Conservation (phyloP, 2,888 invertebrate species). For the Julus scanicus region DNA sequence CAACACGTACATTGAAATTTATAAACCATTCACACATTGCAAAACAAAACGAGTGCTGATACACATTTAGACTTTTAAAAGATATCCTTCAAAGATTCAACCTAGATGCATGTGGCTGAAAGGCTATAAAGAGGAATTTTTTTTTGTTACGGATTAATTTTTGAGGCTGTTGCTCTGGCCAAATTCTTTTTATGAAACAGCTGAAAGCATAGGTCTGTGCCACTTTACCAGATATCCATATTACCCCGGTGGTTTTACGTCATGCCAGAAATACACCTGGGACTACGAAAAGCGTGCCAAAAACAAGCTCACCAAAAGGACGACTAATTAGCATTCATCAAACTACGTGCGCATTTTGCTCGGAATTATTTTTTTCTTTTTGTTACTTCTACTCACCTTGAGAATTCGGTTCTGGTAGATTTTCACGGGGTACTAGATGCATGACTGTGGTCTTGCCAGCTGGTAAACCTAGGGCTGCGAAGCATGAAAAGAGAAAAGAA, state of each 20-base stretch:
- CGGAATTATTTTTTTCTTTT: background rate
- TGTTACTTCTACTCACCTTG: conserved; percentile 76
- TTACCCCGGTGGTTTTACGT: conserved; percentile 33
- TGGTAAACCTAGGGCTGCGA: conserved; percentile 94
- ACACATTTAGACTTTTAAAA: background rate
- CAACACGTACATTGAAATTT: no score
- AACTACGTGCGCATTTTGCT: background rate
- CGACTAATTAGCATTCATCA: conserved; percentile 43
- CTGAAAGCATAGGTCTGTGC: background rate
- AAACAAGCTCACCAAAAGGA: conserved; percentile 8
- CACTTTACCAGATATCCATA: background rate
- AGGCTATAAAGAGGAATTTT: background rate
- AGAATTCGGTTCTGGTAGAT: conserved; percentile 98
- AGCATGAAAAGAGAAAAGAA: conserved; percentile 34
- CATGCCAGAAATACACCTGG: background rate
- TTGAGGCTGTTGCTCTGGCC: background rate
- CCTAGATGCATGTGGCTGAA: background rate
- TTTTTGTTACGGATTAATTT: background rate
- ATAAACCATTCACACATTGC: no score
- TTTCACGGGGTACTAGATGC: conserved; percentile 99
- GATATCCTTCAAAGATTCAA: background rate
- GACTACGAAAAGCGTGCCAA: background rate
- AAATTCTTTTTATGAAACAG: background rate
- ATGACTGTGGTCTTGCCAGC: conserved; percentile 99
- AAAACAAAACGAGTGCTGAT: no score